Base-by-base conservation (phyloP, 2,113 vertebrate species). In the Vicugna pacos region DNA sequence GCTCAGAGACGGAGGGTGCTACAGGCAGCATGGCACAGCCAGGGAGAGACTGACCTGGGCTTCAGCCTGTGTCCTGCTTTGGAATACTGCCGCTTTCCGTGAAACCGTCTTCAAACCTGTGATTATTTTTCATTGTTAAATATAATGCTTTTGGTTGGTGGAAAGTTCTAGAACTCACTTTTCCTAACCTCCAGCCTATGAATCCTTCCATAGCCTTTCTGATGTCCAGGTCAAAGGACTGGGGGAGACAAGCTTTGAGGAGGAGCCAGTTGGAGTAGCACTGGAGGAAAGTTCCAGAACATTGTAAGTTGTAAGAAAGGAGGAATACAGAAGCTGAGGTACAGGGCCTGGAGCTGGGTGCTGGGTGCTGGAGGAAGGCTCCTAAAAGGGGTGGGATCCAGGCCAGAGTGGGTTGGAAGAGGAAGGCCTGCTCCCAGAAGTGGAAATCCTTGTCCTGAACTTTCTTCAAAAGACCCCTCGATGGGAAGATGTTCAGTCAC, bases 111-210 rank as follows among this genome's bases (percentile, higher is more conserved):
- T 26, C 46, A 83, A 28, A 48, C 11, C 42, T 56, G 48, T 32
- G 28, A 50, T 54, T n/a, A 52, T 70, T 77, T 84, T 65, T 64
- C 38, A 52, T 77, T 32, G 16, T 46, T 81, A 88, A 92, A 46
- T 24, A 56, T 38, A 50, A 73, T 65, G 32, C 8, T 89, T 62
- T n/a, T 4, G 3, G 14, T 58, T 50, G 16, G 30, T 72, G 11
- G 52, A 92, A 92, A 58, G n/a, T 73, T 60, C 73, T 72, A 81
- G 69, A 87, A 52, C 28, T 77, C 73, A 17, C 13, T 35, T 77
- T 80, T 81, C 88, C 83, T 80, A 28, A 54, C n/a, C 69, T 70
- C 54, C 32, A 9, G 42, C 3, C 20, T 52, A 11, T n/a, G 64
- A 54, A 22, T 81, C 17, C 52, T 75, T 69, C 70, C 64, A 70